Evolutionary conservation across 2,888 invertebrate species (phyloP).

Genomic region (Clusia tigrina): DNA sequence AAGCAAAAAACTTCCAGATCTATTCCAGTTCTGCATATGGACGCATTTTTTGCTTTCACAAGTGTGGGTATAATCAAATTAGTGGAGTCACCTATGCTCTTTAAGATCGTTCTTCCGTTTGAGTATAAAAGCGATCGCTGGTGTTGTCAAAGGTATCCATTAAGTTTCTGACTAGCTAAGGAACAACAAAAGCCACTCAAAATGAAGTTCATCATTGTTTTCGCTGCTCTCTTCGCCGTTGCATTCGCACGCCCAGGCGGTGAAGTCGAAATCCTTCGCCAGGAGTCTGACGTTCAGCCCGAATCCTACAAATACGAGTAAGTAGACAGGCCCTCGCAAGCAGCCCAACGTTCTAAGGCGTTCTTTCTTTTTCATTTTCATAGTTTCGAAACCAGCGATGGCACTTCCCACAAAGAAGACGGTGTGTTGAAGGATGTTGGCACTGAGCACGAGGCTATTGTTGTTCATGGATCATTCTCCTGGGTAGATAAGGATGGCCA

Average conservation of each 20-base stretch:
- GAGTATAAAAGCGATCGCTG: background rate
- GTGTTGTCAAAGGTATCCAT: background rate
- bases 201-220: conserved; percentile 58
- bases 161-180: background rate
- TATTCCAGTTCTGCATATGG: background rate
- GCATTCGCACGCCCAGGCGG: conserved; percentile 47
- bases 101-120: background rate
- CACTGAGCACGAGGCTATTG: conserved; percentile 37
- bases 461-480: conserved; percentile 41
- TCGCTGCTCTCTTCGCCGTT: conserved; percentile 53
- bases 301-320: conserved; percentile 66
- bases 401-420: conserved; percentile 35
- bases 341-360: conserved; percentile 58
- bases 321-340: conserved; percentile 12
- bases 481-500: conserved; percentile 41
- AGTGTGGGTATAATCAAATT: too few relatives aligned
- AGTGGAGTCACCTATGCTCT: background rate
- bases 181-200: conserved; percentile 36
- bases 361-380: background rate
- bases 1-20: background rate
- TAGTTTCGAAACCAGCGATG: conserved; percentile 44
- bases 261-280: conserved; percentile 68
- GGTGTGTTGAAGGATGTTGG: conserved; percentile 38
- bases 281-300: conserved; percentile 64
- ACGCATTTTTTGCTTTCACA: too few relatives aligned